Base-by-base conservation (phyloP, 2,113 vertebrate species). In the Ursus arctos region DNA sequence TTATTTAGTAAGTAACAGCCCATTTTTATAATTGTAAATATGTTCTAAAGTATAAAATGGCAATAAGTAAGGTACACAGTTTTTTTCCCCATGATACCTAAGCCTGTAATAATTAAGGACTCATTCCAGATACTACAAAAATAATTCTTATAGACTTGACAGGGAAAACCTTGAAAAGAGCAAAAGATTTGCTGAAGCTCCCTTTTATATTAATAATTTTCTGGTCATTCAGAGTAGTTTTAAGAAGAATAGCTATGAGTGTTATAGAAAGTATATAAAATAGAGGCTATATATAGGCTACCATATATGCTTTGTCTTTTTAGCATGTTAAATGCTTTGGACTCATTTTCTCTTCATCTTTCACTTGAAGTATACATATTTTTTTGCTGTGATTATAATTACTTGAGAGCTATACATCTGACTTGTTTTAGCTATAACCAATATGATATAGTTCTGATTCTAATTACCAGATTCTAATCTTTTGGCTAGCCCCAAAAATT, bases 11-110 rank as follows among this genome's bases (percentile, higher is more conserved):
- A 94, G 40, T 93, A 95, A 26, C 49, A 97, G 89, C 69, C 72
- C 61, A 90, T 96, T 85, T 97, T 94, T 97, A 96, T 82, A 79
- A 96, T n/a, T 71, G 11, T 79, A 97, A 98, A 87, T 96, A 40
- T 80, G 2, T 26, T 97, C 53, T 82, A 95, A 98, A 84, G 82
- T 63, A 9, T 67, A 76, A 97, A 97, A 95, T 81, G 5, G 4
- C n/a, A 85, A 21, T 4, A 53, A 81, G 47, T 85, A 92, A 97
- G 26, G 36, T 55, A 67, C 0, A 2, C 1, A 22, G 1, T 83
- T 85, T 24, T 24, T 40, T 95, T 72, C 94, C 87, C 63, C 74
- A 53, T 89, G 53, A 2, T 13, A 74, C 49, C 3, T n/a, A 93
- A 77, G 2, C 43, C n/a, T 96, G n/a, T 67, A 31, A 74, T 63